Evolutionary conservation across 2,888 invertebrate species (phyloP).

Genomic region (Lasioglossum pauxillum): DNA sequence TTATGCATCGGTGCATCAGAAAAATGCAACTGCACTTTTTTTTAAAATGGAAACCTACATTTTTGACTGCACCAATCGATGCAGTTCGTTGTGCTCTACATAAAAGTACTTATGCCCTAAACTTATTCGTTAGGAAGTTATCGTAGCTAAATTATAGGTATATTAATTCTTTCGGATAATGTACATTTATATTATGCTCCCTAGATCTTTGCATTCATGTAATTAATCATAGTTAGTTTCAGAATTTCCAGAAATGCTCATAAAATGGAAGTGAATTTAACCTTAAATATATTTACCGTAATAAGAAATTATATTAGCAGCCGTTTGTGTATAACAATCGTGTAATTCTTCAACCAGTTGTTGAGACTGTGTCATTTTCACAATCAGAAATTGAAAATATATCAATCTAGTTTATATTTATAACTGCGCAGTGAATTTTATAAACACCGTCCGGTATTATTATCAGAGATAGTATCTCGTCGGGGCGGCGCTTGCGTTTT

Average conservation of each 20-base stretch:
- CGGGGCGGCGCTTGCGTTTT: constrained; percentile 4
- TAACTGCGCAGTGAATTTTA: not conserved
- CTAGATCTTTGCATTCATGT: not conserved
- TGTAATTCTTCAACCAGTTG: constrained; percentile 54
- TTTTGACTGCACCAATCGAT: too few species aligned
- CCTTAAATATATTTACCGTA: constrained; percentile 69
- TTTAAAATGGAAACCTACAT: too few species aligned
- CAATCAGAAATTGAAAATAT: not conserved
- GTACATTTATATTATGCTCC: not conserved
- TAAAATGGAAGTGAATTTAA: constrained; percentile 6
- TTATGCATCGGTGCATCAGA: too few species aligned
- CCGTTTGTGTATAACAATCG: constrained; percentile 73
- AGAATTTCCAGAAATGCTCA: not conserved
- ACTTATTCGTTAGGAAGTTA: too few species aligned
- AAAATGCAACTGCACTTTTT: too few species aligned
- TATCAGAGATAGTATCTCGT: too few species aligned
- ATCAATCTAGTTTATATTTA: not conserved
- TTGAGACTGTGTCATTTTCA: constrained; percentile 52
- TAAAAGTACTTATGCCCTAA: too few species aligned
- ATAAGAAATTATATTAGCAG: constrained; percentile 72
- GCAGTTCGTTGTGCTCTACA: too few species aligned
- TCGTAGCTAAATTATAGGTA: too few species aligned
- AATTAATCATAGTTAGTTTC: too few species aligned
- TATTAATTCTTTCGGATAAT: not conserved
- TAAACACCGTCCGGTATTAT: not conserved